Conservation (phyloP, 1,140 invertebrate species). For the Dendroctonus valens region DNA sequence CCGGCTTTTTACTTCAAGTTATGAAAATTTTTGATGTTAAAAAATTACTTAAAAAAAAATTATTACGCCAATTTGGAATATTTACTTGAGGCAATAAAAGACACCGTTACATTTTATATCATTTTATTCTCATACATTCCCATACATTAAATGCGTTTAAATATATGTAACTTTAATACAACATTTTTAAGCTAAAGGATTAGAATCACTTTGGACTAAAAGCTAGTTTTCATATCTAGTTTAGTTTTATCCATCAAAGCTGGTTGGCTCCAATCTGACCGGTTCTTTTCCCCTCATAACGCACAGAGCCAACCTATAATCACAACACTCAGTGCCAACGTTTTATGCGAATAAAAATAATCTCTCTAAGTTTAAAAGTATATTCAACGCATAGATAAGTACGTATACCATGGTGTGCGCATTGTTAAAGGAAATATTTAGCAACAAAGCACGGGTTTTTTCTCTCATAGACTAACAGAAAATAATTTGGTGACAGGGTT, state of each 20-base stretch:
- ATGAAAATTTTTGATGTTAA: too few species aligned
- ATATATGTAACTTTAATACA: constrained; percentile 45
- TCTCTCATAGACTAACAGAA: not conserved
- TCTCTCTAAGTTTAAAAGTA: constrained; percentile 9
- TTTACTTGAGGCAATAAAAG: not conserved
- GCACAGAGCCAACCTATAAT: not conserved
- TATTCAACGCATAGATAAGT: constrained; percentile 11
- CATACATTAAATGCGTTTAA: constrained; percentile 51
- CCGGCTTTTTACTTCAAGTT: too few species aligned
- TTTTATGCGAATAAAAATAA: constrained; percentile 12
- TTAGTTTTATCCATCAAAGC: too few species aligned
- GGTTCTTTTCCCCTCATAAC: not conserved
- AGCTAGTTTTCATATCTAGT: constrained; percentile 41
- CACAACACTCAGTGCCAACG: not conserved
- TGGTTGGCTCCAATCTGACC: not conserved
- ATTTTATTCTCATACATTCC: constrained; percentile 51
- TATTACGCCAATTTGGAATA: too few species aligned
- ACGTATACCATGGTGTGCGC: constrained; percentile 1
- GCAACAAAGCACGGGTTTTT: not conserved
- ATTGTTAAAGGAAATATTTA: not conserved
- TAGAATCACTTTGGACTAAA: constrained; percentile 47
- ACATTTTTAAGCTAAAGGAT: constrained; percentile 51
- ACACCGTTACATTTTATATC: not conserved
- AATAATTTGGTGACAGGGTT: not conserved
- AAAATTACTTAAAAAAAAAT: too few species aligned